A percentile compares a stretch with the other conserved stretches of the same genome.
Conservation (phyloP, 2,888 invertebrate genomes). For the Euspilapteryx auroguttella region DNA sequence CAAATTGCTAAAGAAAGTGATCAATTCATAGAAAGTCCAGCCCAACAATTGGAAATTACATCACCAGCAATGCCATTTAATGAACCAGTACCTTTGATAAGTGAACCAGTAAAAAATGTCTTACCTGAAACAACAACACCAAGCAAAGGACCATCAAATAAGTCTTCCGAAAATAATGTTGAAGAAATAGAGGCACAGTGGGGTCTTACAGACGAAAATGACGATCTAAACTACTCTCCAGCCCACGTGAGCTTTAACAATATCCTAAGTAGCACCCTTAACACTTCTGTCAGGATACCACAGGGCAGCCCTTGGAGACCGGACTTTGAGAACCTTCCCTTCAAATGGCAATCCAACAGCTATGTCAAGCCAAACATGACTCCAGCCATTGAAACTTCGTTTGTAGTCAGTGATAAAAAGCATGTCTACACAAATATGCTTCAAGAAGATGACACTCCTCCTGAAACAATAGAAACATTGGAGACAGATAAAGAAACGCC, state of each 20-base stretch:
- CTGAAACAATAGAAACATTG: slow-evolving; percentile 20
- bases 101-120: too few relatives aligned
- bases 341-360: slow-evolving; percentile 45
- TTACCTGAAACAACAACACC: slow-evolving; percentile 45
- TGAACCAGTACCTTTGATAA: too few relatives aligned
- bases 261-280: slow-evolving; percentile 51
- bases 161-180: slow-evolving; percentile 4
- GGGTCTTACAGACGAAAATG: slow-evolving; percentile 10
- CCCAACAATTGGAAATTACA: too few relatives aligned
- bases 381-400: slow-evolving; percentile 47
- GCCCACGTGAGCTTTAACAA: too few relatives aligned
- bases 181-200: slow-evolving; percentile 7
- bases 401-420: slow-evolving; percentile 34
- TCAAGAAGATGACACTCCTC: slow-evolving; percentile 16
- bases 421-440: slow-evolving; percentile 46
- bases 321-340: slow-evolving; percentile 37
- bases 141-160: too few relatives aligned
- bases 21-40: too few relatives aligned
- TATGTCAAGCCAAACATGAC: slow-evolving; percentile 53
- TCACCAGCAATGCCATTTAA: too few relatives aligned
- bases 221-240: slow-evolving; percentile 32
- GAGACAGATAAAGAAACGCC: slow-evolving; percentile 13
- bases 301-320: slow-evolving; percentile 48
- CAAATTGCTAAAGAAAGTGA: too few relatives aligned
- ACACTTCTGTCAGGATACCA: slow-evolving; percentile 27